Percentiles rank a stretch among this genome's conserved stretches.
Evolutionary conservation across 2,797 vertebrate genomes (phyloP).

Genomic region (Notolepis coatsorum): DNA sequence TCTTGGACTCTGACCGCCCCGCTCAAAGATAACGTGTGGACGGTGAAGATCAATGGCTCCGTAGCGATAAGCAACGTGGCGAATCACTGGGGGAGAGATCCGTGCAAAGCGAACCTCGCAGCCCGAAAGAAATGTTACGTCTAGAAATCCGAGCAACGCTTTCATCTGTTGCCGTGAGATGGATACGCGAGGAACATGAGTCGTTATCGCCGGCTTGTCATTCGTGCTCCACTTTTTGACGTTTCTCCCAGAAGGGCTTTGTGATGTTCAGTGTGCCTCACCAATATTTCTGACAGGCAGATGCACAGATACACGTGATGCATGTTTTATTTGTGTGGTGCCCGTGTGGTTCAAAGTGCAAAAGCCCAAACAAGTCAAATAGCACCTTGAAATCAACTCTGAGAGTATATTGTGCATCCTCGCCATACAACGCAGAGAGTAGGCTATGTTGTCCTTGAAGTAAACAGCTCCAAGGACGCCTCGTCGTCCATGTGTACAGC

Average conservation of each 20-base stretch:
- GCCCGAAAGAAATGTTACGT: conserved; percentile 33
- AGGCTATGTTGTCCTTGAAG: conserved; percentile 32
- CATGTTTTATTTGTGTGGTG: conserved; percentile 43
- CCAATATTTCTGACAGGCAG: conserved; percentile 30
- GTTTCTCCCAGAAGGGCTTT: conserved; percentile 43
- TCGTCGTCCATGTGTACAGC: no score
- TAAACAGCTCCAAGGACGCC: no score
- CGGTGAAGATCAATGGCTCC: neutral
- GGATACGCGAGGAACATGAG: conserved; percentile 17
- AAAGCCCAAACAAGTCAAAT: conserved; percentile 33
- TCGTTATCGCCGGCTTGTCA: conserved; percentile 3
- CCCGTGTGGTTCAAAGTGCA: conserved; percentile 29
- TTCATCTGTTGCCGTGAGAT: conserved; percentile 49
- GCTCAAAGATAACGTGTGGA: no score
- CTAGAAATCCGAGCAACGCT: conserved; percentile 43
- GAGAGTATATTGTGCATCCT: no score
- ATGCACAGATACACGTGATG: conserved; percentile 29
- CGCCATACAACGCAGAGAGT: no score
- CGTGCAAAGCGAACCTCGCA: conserved; percentile 17
- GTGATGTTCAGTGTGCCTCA: conserved; percentile 47
- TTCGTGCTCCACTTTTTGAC: conserved; percentile 3
- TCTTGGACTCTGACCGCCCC: no score
- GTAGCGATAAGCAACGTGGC: conserved; percentile 19
- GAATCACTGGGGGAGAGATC: conserved; percentile 18
- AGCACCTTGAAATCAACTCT: no score